These are phyloP conservation scores for Taxidea taxus DNA, from an alignment of 2,113 vertebrate species.

Conservation along the genomic window DNA sequence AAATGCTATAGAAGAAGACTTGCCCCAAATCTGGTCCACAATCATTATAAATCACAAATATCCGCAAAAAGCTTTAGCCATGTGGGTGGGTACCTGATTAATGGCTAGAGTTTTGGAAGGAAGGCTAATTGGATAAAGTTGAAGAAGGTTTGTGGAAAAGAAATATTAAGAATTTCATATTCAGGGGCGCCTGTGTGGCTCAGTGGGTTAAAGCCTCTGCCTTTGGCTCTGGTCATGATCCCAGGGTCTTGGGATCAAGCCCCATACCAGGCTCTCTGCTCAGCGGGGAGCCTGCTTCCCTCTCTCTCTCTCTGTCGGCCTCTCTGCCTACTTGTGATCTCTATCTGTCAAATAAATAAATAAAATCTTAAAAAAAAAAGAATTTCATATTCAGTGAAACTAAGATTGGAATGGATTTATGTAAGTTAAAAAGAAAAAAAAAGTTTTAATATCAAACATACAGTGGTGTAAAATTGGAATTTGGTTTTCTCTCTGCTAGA, in stretches of 20 bases:
- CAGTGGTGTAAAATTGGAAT: neutral
- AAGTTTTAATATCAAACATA: neutral
- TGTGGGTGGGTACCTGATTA: neutral
- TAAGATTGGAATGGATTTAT: neutral
- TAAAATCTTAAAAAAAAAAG: no score
- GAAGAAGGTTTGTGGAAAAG: neutral
- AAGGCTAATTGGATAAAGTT: neutral
- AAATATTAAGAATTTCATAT: neutral
- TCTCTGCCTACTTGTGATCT: no score
- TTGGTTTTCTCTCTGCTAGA: neutral
- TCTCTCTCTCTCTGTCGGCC: no score
- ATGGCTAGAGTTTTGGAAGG: neutral
- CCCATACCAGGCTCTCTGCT: no score
- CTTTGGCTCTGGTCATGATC: no score
- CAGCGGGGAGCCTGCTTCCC: no score
- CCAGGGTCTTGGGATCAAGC: no score
- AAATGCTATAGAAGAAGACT: neutral
- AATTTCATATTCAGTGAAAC: neutral
- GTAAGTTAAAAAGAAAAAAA: neutral
- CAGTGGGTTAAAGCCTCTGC: no score
- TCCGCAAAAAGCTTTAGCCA: neutral
- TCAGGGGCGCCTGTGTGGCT: no score
- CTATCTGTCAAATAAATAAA: no score
- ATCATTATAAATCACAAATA: neutral
- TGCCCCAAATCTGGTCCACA: neutral